Evolutionary conservation across 2,797 vertebrate species (phyloP).

Genomic region (Anguilla anguilla): DNA sequence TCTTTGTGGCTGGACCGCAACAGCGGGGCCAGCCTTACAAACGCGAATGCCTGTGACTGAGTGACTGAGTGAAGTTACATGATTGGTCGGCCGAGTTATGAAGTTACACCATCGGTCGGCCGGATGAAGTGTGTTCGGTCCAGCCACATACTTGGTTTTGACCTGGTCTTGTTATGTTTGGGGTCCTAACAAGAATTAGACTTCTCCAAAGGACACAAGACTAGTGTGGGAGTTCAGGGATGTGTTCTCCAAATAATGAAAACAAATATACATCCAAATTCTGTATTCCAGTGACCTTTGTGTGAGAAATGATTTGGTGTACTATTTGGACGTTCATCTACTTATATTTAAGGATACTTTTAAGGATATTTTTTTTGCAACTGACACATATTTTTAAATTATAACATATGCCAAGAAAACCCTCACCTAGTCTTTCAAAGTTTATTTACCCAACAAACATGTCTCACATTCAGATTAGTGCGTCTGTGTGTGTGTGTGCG

Average conservation of each 20-base stretch:
- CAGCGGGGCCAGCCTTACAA: no score
- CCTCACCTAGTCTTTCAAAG: not conserved
- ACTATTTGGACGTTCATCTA: not conserved
- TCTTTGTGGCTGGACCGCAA: no score
- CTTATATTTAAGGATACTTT: not conserved
- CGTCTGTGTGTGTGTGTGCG: not conserved
- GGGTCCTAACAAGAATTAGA: not conserved
- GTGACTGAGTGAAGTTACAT: no score
- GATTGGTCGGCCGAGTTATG: no score
- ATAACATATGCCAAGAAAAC: not conserved
- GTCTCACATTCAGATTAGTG: not conserved
- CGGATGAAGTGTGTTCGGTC: no score
- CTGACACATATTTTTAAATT: not conserved
- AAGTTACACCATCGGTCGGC: no score
- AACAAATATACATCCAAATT: slow-evolving; percentile 1
- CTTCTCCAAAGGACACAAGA: not conserved
- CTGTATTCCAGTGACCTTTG: not conserved
- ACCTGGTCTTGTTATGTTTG: not conserved
- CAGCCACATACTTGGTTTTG: no score
- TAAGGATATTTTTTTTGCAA: not conserved
- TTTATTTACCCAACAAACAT: not conserved
- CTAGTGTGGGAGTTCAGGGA: not conserved
- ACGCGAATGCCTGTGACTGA: no score
- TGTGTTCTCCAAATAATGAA: not conserved
- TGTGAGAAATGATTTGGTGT: not conserved